phyloP scores from a whole-genome alignment of 92 coral and sea anemone species.

The Anthopleura xanthogrammica region DNA sequence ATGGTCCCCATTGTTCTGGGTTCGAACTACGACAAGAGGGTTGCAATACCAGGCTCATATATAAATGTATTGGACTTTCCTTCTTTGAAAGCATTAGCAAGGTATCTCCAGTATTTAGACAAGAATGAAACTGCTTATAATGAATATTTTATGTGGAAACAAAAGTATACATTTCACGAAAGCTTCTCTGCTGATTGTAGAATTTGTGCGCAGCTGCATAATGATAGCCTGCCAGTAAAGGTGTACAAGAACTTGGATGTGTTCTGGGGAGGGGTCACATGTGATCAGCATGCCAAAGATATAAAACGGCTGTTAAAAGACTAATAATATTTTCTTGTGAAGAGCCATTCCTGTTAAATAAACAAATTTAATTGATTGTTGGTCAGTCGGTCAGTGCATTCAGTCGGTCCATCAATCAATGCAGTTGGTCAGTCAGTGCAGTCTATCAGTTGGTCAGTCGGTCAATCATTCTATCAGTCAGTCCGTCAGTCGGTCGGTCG shows the following conservation, averaged over 20 bases:
- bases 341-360: no score
- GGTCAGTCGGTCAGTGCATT: no score
- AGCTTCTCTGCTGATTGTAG: background rate
- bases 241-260: constrained; percentile 8
- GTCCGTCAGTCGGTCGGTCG: background rate
- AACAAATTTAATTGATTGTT: no score
- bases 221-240: background rate
- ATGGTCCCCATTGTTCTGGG: constrained; percentile 54
- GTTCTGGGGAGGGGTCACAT: background rate
- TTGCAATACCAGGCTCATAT: constrained; percentile 51
- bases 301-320: background rate
- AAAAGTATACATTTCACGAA: background rate
- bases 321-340: background rate
- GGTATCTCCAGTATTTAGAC: constrained; percentile 42
- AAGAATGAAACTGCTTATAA: constrained; percentile 55
- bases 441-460: no score
- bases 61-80: constrained; percentile 40
- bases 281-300: background rate
- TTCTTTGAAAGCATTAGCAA: constrained; percentile 35
- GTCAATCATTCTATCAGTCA: background rate
- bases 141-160: constrained; percentile 53
- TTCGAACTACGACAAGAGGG: constrained; percentile 24
- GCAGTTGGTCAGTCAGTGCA: no score
- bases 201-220: background rate
- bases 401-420: no score